Evolutionary conservation across 2,888 invertebrate genomes (phyloP).

Genomic region (Xylocampa areola): DNA sequence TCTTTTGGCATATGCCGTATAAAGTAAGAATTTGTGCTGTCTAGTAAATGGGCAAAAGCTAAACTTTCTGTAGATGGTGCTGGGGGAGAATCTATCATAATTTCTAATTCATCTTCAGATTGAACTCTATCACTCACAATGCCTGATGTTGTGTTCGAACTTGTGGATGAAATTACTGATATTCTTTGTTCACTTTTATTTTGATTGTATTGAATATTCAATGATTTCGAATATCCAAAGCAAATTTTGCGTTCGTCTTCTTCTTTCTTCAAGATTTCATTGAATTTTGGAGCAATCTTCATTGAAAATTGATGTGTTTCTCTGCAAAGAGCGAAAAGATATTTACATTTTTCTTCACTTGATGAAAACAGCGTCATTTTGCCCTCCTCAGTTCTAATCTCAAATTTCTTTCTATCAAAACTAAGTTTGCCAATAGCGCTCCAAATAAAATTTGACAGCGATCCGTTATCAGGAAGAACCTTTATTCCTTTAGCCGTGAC

Average conservation of each 20-base stretch:
- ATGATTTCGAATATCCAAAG: slow-evolving; percentile 92
- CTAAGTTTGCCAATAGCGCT: slow-evolving; percentile 98
- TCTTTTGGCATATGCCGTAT: slow-evolving; percentile 76
- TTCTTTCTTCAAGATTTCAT: slow-evolving; percentile 95
- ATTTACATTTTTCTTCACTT: slow-evolving; percentile 98
- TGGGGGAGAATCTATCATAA: slow-evolving; percentile 95
- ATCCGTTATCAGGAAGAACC: slow-evolving; percentile 93
- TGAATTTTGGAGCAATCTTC: slow-evolving; percentile 96
- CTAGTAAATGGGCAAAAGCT: slow-evolving; percentile 93
- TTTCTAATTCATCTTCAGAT: slow-evolving; percentile 97
- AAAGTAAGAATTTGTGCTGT: slow-evolving; percentile 88
- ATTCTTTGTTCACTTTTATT: slow-evolving; percentile 94
- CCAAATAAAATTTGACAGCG: slow-evolving; percentile 96
- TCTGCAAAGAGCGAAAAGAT: slow-evolving; percentile 95
- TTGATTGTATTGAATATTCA: slow-evolving; percentile 90
- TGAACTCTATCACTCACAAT: slow-evolving; percentile 98
- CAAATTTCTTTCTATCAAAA: slow-evolving; percentile 99
- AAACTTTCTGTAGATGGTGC: slow-evolving; percentile 96
- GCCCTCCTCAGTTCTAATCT: slow-evolving; percentile 97
- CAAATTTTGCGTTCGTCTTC: slow-evolving; percentile 93
- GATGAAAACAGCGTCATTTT: slow-evolving; percentile 97
- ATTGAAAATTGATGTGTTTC: slow-evolving; percentile 98
- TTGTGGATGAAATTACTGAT: slow-evolving; percentile 97
- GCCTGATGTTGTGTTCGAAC: slow-evolving; percentile 99
- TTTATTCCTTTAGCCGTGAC: slow-evolving; percentile 98